Evolutionary conservation across 2,888 invertebrate genomes (phyloP).

Genomic region (Polietes domitor): DNA sequence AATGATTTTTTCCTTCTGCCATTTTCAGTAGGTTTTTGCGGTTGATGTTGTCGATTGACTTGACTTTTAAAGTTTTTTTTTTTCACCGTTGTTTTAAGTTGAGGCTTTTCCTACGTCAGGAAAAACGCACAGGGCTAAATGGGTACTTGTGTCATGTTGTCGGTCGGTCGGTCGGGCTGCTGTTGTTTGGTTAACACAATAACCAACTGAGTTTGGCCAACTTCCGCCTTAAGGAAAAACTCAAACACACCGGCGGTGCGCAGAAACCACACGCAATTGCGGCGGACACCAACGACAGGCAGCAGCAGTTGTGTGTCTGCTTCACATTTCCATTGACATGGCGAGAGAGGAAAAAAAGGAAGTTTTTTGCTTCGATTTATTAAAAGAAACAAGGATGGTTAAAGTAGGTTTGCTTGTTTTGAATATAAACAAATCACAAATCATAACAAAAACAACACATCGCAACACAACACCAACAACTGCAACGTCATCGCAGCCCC

Average conservation of each 20-base stretch:
- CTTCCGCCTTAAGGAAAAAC: constrained; percentile 27
- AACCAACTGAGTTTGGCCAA: constrained; percentile 16
- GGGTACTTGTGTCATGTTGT: neutral
- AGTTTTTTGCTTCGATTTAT: constrained; percentile 13
- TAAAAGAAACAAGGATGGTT: constrained; percentile 19
- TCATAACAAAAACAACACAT: constrained; percentile 11
- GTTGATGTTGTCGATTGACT: constrained; percentile 3
- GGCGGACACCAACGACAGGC: constrained; percentile 25
- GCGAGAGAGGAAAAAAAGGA: neutral
- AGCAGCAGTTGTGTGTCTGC: neutral
- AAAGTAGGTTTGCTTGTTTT: neutral
- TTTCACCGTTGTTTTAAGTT: neutral
- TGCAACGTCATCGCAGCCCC: neutral
- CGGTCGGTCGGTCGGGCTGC: neutral
- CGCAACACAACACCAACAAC: neutral
- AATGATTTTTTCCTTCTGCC: neutral
- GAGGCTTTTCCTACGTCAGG: neutral
- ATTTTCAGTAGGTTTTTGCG: neutral
- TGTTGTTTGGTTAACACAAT: constrained; percentile 25
- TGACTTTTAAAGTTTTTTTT: neutral
- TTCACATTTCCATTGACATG: neutral
- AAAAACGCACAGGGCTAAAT: constrained; percentile 35
- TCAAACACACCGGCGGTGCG: too few species aligned
- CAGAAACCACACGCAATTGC: constrained; percentile 61
- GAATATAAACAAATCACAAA: constrained; percentile 8